Evolutionary conservation across 2,797 vertebrate genomes (phyloP), one percentile per base, ranked within the genome.

Genomic region (Girardinus metallicus): DNA sequence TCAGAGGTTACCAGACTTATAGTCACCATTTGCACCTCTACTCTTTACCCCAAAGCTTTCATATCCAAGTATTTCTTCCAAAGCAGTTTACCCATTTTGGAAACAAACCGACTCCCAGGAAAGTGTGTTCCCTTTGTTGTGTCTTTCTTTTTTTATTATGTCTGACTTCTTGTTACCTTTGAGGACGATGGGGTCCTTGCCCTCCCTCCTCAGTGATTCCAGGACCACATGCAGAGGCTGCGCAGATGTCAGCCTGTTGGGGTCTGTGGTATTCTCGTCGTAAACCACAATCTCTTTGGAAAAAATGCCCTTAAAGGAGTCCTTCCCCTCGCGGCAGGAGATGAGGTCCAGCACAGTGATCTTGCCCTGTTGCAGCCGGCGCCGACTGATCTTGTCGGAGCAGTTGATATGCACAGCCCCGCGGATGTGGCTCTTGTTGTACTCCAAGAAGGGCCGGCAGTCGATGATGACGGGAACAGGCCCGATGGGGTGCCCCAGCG

Each of bases 281-380:
- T 99, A 99, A 93, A 99, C 97, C 92, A 99, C 96, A 1, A 99
- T 98, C 94, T 99, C 99, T 97, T 98, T 99, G 96, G 98, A 99
- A 95, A 99, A 99, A 94, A 99, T 97, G 94, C 97, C 98, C 95
- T 97, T 97, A 91, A 97, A 98, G 77, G 98, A 97, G 95, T 99
- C 98, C 93, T 98, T 98, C 95, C 97, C 97, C 93, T 98, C 95
- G 18, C 97, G 95, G 92, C 98, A 98, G 90, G 98, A 99, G 94
- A 99, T 97, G 95, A 99, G 96, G 95, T 99, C 98, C 93, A 99
- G 94, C 86, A 99, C 98, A 0, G 98, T 99, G 95, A 99, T 98
- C 93, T 99, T 99, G 93, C 99, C 99, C 93, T 99, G 99, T 95
- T 99, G 98, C 53, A 99, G 96, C 85, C 98, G 94, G 60, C 99